Conservation (phyloP, 2,113 vertebrate species). For the Forbesichthys papilliferus region DNA sequence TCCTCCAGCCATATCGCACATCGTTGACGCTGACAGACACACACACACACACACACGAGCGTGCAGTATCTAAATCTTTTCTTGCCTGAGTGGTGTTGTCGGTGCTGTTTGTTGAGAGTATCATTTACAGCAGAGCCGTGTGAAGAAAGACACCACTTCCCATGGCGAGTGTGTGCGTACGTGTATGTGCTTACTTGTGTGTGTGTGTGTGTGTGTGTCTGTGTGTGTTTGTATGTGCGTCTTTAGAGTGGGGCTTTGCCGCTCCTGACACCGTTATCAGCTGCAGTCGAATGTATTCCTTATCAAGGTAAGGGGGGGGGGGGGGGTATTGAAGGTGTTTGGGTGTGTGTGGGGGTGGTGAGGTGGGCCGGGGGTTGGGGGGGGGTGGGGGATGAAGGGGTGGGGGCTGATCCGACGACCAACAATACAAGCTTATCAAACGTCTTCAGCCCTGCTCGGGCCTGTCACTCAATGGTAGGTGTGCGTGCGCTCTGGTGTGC, state of each 20-base stretch:
- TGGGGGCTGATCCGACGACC: constrained; percentile 53
- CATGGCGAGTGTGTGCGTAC: constrained; percentile 47
- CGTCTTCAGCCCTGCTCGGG: constrained; percentile 95
- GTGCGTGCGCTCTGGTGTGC: constrained; percentile 19
- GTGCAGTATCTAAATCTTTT: constrained; percentile 67
- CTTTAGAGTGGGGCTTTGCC: constrained; percentile 86
- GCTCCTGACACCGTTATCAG: constrained; percentile 93
- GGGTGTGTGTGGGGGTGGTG: constrained; percentile 71
- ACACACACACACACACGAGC: constrained; percentile 64
- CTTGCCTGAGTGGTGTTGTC: constrained; percentile 50
- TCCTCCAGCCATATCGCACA: constrained; percentile 61
- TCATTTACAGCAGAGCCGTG: constrained; percentile 87
- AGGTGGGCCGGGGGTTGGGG: constrained; percentile 63
- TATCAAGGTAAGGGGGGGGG: constrained; percentile 82
- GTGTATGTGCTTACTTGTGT: constrained; percentile 32
- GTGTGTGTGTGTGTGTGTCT: constrained; percentile 26
- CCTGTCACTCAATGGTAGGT: constrained; percentile 92
- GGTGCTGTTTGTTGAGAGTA: constrained; percentile 87
- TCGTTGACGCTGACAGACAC: constrained; percentile 57
- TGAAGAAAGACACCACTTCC: constrained; percentile 79
- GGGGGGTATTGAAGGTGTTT: constrained; percentile 64
- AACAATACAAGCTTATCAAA: constrained; percentile 99
- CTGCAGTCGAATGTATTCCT: constrained; percentile 99
- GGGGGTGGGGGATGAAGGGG: constrained; percentile 50
- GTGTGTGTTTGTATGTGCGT: constrained; percentile 29